Base-by-base conservation (phyloP, 2,888 invertebrate species). In the Phyllotreta cruciferae region DNA sequence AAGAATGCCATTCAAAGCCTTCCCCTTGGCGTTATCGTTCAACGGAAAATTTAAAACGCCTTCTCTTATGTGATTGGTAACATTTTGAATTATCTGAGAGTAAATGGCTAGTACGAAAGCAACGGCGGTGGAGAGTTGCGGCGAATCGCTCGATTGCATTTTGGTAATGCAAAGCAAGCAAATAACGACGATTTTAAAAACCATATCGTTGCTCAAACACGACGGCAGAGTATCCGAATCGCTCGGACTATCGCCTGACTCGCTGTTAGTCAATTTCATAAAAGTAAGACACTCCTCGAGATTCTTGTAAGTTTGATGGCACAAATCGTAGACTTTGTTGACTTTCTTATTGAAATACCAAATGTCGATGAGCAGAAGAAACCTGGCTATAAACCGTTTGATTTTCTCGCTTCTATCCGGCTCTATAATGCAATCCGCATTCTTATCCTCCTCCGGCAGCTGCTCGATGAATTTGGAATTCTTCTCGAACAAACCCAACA, bases 31-130 rank as follows among this genome's bases (percentile, higher is more conserved):
- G 8, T 78, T 77, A 50, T 79, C 78, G 0, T 80, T 75, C 14
- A 81, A 65, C 0, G 84, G 79, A 64, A 80, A 76, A 42, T 82
- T 82, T 53, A 82, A 75, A 54, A 82, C 80, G 50, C 79, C 78
- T 62, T 81, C 81, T 72, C 79, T 74, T 49, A 82, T 77, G 61
- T 81, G 79, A 62, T 74, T 77, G 3, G 78, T 78, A 24, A 79
- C 74, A 60, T 78, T 75, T 68, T 84, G 89, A 69, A 88, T 82
- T 38, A 91, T 78, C 77, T 91, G 91, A 10, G 92, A 92, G 70
- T 92, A 87, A 69, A 95, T 85, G 24, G 94, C 93, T 53, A 96
- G 84, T 55, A 91, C 87, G 76, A 96, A 94, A 35, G 95, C 94
- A 75, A 92, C 89, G 57, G 91, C 87, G 24, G 92, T 90, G 72